A percentile compares a stretch with the other conserved stretches of the same genome.
phyloP scores from a whole-genome alignment of 2,797 vertebrate genomes.

The Hoplostethus atlanticus region DNA sequence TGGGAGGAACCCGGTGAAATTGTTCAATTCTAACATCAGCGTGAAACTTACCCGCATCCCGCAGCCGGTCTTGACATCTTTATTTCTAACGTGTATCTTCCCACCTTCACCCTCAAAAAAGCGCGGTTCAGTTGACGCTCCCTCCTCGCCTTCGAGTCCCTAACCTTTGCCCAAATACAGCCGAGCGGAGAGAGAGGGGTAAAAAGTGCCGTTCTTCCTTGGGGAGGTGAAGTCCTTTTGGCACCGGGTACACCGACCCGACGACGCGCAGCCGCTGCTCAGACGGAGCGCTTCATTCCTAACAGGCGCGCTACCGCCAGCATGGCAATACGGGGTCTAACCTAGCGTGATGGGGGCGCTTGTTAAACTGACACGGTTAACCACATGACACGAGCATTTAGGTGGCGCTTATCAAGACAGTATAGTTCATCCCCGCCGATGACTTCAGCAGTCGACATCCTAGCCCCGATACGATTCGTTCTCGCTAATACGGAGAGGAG shows the following conservation, averaged over 20 bases:
- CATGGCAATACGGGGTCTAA: conserved; percentile 65
- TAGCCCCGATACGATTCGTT: too few relatives aligned
- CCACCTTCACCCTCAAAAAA: too few relatives aligned
- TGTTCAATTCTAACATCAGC: background rate
- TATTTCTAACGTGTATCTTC: conserved; percentile 40
- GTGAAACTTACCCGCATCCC: conserved; percentile 72
- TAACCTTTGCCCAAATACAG: conserved; percentile 29
- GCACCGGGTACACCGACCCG: conserved; percentile 37
- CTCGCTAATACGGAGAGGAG: too few relatives aligned
- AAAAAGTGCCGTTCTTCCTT: conserved; percentile 37
- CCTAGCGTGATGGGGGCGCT: conserved; percentile 66
- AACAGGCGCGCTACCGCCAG: conserved; percentile 54
- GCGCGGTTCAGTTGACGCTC: background rate
- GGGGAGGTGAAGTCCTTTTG: conserved; percentile 47
- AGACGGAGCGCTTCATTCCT: conserved; percentile 54
- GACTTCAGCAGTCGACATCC: background rate
- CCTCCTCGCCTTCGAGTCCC: conserved; percentile 14
- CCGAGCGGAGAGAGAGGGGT: conserved; percentile 27
- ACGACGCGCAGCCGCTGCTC: conserved; percentile 48
- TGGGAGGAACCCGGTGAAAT: background rate
- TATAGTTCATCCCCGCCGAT: conserved; percentile 12
- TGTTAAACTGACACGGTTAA: conserved; percentile 77
- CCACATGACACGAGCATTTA: conserved; percentile 59
- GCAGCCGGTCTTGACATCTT: conserved; percentile 57
- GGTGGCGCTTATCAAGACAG: conserved; percentile 41